Percentiles rank a stretch among this genome's conserved stretches.
These are phyloP conservation scores for Ciconia boyciana DNA, from an alignment of 2,113 vertebrate species.

Conservation along the genomic window DNA sequence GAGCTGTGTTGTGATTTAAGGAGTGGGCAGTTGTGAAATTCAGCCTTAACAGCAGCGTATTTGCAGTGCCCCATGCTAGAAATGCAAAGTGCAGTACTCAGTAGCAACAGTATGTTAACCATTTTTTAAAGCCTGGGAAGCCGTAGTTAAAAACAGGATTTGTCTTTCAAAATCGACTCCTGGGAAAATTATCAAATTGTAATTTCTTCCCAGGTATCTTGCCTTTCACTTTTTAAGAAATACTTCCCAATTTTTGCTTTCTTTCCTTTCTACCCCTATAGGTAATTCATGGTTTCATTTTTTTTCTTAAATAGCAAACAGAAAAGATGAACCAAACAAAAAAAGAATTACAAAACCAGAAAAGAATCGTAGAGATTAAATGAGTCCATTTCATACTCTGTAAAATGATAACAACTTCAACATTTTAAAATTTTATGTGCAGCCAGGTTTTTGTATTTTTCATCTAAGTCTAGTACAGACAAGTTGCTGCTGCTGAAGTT, in stretches of 20 bases:
- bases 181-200: not conserved
- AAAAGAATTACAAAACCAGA: not conserved
- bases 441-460: not conserved
- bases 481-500: slow-evolving; percentile 2
- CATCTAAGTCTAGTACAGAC: not conserved
- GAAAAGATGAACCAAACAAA: not conserved
- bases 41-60: not conserved
- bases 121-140: not conserved
- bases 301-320: not conserved
- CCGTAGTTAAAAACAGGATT: not conserved
- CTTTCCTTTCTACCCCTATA: not conserved
- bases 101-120: not conserved
- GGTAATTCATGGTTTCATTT: not conserved
- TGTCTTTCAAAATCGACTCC: not conserved
- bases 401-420: not conserved
- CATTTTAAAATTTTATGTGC: not conserved
- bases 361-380: not conserved
- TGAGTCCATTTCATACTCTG: not conserved
- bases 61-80: not conserved
- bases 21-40: not conserved
- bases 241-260: not conserved
- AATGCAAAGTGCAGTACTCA: not conserved
- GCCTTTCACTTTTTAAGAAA: not conserved
- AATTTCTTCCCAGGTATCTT: not conserved
- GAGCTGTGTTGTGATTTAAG: not conserved